These are phyloP conservation scores for Arctopsyche grandis DNA, from an alignment of 1,140 invertebrate genomes.

Conservation along the genomic window DNA sequence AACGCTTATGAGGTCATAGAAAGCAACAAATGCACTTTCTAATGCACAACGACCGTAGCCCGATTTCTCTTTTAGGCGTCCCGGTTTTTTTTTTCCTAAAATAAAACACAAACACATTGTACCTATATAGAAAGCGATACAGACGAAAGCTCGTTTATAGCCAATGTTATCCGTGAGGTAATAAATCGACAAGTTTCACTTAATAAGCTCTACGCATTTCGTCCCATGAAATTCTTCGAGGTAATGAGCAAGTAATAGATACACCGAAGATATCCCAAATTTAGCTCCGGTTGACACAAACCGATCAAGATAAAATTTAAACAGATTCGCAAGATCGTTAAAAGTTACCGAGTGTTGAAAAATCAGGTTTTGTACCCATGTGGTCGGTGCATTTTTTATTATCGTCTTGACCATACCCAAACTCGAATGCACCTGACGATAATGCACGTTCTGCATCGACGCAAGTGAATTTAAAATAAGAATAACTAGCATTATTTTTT, in stretches of 20 bases:
- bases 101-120: background rate
- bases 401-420: conserved; percentile 1
- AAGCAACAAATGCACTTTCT: conserved; percentile 14
- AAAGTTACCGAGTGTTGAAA: background rate
- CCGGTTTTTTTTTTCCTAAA: background rate
- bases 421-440: background rate
- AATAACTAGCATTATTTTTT: background rate
- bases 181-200: background rate
- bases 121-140: background rate
- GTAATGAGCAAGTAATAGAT: too few relatives aligned
- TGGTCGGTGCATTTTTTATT: background rate
- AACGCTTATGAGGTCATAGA: background rate
- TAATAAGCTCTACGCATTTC: too few relatives aligned
- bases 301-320: too few relatives aligned
- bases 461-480: too few relatives aligned
- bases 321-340: too few relatives aligned
- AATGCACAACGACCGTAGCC: conserved; percentile 39
- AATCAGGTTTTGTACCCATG: background rate
- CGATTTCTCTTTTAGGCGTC: conserved; percentile 44
- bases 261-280: too few relatives aligned
- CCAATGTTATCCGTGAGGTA: background rate
- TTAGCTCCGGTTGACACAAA: too few relatives aligned
- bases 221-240: too few relatives aligned
- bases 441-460: background rate
- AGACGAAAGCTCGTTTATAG: background rate